Evolutionary conservation across 1,140 invertebrate genomes (phyloP), one percentile per base, ranked within the genome.

Genomic region (Dolichoris vasculosae): DNA sequence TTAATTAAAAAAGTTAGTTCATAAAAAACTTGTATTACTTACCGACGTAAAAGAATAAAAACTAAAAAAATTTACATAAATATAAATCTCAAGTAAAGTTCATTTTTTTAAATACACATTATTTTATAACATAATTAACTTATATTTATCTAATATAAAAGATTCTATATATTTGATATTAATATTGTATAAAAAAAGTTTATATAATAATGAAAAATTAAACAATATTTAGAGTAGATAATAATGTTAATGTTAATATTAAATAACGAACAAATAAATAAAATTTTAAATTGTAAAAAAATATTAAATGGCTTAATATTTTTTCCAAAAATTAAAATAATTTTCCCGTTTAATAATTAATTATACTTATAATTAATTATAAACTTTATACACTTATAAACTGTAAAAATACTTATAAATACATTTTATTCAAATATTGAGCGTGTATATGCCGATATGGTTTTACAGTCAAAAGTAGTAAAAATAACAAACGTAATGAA

Each of bases 31-130:
- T 67, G n/a, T 35, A 35, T 32, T 35, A 35, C 64, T 78, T 59
- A 78, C 76, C 48, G 17, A 78, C 59, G 35, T 59, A 59, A 59
- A 59, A 67, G 2, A 67, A 67, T 67, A 32, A n/a, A 17, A 67
- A 32, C 64, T 30, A 32, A 32, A 67, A 67, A 17, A 32, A 67
- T 67, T 35, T 67, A 67, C n/a, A 35, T 67, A 67, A 67, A 67
- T 67, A 26, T 3, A 59, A 59, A 59, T 59, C 9, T 2, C 55
- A 59, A 26, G 26, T 59, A 59, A 59, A 59, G 23, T 26, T 59
- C 2, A 59, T 59, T 59, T 59, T 59, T 59, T 59, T 4, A 26
- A 55, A 59, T 26, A 59, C 13, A 26, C 13, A 26, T 59, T 59
- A 9, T 26, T 26, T 59, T 3, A 59, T 59, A 2, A 26, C 7